phyloP scores from a whole-genome alignment of 2,888 invertebrate genomes.

The Auanema sp. region DNA sequence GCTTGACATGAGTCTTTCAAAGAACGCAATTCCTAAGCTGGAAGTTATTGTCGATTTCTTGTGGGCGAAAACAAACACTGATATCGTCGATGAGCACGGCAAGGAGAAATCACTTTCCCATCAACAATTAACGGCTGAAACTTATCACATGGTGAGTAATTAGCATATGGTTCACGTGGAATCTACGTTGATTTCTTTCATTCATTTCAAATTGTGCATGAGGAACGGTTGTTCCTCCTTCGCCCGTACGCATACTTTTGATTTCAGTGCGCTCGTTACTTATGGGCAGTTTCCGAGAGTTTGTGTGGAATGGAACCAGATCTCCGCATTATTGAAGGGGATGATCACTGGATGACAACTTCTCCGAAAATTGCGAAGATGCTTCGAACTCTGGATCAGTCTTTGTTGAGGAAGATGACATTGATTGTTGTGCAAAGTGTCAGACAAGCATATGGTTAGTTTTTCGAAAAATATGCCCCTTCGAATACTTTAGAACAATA shows the following conservation, averaged over 20 bases:
- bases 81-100: conserved; percentile 10
- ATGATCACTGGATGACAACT: conserved; percentile 33
- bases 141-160: conserved; percentile 31
- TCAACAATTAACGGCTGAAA: conserved; percentile 5
- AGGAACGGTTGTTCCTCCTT: not conserved
- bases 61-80: conserved; percentile 25
- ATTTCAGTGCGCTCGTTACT: conserved; percentile 29
- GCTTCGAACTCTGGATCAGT: conserved; percentile 2
- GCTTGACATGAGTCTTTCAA: conserved; percentile 20
- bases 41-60: conserved; percentile 21
- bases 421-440: conserved; percentile 10
- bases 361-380: conserved; percentile 25
- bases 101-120: not conserved
- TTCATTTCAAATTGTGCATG: not conserved
- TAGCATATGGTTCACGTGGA: not conserved
- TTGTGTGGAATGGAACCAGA: conserved; percentile 19
- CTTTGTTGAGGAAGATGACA: not conserved
- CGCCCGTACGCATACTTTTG: not conserved
- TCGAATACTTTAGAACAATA: too few species aligned
- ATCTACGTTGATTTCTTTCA: not conserved
- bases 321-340: conserved; percentile 33
- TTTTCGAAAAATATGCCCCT: too few species aligned
- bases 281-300: conserved; percentile 29
- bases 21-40: conserved; percentile 20
- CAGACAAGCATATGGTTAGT: conserved; percentile 12